Evolutionary conservation across 2,113 vertebrate species (phyloP).

Genomic region (Alethe castanea): DNA sequence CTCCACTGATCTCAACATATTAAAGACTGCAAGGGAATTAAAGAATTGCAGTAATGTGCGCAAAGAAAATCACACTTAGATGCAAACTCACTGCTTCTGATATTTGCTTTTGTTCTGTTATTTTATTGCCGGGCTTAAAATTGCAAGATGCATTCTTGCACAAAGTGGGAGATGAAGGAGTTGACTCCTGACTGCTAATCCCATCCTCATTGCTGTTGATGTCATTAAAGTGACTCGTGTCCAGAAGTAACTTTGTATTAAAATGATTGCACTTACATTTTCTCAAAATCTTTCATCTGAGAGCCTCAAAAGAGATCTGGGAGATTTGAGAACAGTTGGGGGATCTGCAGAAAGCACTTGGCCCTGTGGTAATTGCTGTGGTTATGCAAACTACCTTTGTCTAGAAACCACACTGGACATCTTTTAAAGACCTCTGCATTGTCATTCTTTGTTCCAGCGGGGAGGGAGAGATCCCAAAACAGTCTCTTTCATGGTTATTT

Average conservation of each 20-base stretch:
- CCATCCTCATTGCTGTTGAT: not conserved
- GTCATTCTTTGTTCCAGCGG: not conserved
- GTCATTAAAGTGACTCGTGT: not conserved
- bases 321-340: not conserved
- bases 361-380: not conserved
- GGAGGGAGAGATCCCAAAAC: not conserved
- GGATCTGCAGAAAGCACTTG: not conserved
- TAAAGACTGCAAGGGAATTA: constrained; percentile 27
- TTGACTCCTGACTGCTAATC: not conserved
- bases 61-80: constrained; percentile 32
- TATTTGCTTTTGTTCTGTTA: not conserved
- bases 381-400: not conserved
- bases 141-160: not conserved
- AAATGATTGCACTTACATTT: not conserved
- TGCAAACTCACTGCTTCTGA: constrained; percentile 31
- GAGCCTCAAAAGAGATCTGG: not conserved
- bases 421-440: not conserved
- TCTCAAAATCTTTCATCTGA: not conserved
- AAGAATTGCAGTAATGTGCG: constrained; percentile 13
- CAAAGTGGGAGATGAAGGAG: not conserved
- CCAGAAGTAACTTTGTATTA: not conserved
- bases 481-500: not conserved
- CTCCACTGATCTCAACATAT: constrained; percentile 59
- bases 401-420: not conserved
- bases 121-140: not conserved